Percentiles rank a stretch among this genome's conserved stretches.
phyloP scores from a whole-genome alignment of 2,888 invertebrate species.

The Metellina segmentata region DNA sequence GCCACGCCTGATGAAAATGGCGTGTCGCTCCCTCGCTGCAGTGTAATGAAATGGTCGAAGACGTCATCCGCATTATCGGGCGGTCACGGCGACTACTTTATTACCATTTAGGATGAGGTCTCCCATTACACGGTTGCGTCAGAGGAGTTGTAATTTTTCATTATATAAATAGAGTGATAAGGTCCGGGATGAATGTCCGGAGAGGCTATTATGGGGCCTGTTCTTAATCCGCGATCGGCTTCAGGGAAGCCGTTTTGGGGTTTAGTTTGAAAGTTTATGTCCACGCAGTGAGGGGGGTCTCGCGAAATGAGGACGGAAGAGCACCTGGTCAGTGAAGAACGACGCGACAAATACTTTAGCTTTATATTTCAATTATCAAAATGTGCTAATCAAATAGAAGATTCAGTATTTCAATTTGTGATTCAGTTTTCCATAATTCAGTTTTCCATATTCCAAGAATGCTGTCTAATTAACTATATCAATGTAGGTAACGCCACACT shows the following conservation, averaged over 20 bases:
- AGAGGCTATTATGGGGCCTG: not conserved
- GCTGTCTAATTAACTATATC: too few species aligned
- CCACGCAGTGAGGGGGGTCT: not conserved
- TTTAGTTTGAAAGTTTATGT: not conserved
- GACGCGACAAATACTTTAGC: not conserved
- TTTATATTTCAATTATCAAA: not conserved
- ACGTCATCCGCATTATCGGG: constrained; percentile 13
- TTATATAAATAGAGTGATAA: constrained; percentile 1
- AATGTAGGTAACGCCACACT: too few species aligned
- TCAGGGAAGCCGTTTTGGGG: not conserved
- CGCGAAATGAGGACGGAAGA: not conserved
- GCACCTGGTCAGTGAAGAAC: not conserved
- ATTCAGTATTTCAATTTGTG: too few species aligned
- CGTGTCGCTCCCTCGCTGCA: not conserved
- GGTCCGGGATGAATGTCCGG: not conserved
- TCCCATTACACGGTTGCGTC: not conserved
- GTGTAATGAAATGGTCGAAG: constrained; percentile 28
- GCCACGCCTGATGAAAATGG: constrained; percentile 54
- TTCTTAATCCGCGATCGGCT: not conserved
- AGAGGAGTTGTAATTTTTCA: not conserved
- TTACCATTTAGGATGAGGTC: constrained; percentile 3
- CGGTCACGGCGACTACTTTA: constrained; percentile 9
- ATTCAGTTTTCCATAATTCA: too few species aligned
- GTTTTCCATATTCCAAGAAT: too few species aligned
- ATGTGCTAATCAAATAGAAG: too few species aligned